Evolutionary conservation across 92 coral and sea anemone genomes (phyloP), one percentile per base, ranked within the genome.

Genomic region (Diadumene lineata): DNA sequence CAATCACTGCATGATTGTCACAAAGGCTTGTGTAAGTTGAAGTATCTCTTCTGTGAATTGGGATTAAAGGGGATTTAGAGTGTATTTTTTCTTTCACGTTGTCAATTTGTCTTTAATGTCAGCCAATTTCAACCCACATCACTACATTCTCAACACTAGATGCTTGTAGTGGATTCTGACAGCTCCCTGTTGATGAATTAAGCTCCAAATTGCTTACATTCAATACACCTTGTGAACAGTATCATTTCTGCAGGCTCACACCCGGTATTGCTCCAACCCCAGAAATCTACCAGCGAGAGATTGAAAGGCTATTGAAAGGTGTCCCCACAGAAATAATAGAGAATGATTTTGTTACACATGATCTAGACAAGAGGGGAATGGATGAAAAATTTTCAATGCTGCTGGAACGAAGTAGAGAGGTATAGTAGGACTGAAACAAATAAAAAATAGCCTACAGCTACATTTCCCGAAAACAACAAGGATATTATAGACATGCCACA

Each of bases 221-320:
- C 61, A 82, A 86, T 19, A 82, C 81, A 0, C 91, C 87, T 3
- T 81, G 91, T 83, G 78, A 83, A 0, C 11, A 71, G 21, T 75
- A 86, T 44, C 25, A 81, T 25, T 72, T 81, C n/a, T 64, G 80
- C 0, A 51, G 91, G 64, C 77, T 86, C 26, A 81, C 91, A 15
- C 58, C 78, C 72, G 84, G 78, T 21, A 86, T 86, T 23, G 56
- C 62, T 16, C 27, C 82, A 0, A 88, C 76, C 0, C 82, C 79
- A 18, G 85, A 83, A 48, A 72, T 87, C 24, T 83, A 87, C 76
- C 85, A 87, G 56, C 64, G 88, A 44, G 82, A 83, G 69, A 83
- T 82, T 81, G 85, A 55, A 27, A 56, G 78, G 43, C 77, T 87
- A 15, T 83, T 87, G 33, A 68, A 33, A 76, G 84, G 79, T 68